Conservation (phyloP, 2,797 vertebrate genomes). For the Notolepis coatsorum region DNA sequence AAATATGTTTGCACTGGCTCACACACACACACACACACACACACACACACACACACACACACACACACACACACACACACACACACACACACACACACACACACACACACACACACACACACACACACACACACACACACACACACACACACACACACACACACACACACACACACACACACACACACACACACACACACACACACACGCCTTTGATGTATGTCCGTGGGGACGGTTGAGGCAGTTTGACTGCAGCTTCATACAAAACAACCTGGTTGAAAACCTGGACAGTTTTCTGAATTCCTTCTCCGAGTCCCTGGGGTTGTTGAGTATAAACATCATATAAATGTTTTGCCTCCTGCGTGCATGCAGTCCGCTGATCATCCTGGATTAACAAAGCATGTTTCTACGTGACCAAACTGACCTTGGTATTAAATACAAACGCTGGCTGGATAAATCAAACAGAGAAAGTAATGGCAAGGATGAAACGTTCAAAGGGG, state of each 20-base stretch:
- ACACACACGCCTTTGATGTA: background rate
- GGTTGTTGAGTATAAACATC: constrained; percentile 13
- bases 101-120: too few relatives aligned
- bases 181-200: too few relatives aligned
- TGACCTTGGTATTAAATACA: constrained; percentile 28
- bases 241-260: background rate
- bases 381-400: constrained; percentile 44
- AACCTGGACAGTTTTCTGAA: constrained; percentile 17
- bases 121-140: too few relatives aligned
- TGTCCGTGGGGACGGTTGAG: background rate
- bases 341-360: constrained; percentile 13
- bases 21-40: too few relatives aligned
- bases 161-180: too few relatives aligned
- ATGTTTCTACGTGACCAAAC: background rate
- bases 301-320: background rate
- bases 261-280: background rate
- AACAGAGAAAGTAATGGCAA: background rate
- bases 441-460: background rate
- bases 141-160: too few relatives aligned
- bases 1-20: too few relatives aligned
- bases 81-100: too few relatives aligned
- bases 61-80: too few relatives aligned
- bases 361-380: constrained; percentile 8
- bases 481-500: too few relatives aligned
- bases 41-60: too few relatives aligned